phyloP scores from a whole-genome alignment of 2,113 vertebrate genomes.

The Xiphophorus maculatus region DNA sequence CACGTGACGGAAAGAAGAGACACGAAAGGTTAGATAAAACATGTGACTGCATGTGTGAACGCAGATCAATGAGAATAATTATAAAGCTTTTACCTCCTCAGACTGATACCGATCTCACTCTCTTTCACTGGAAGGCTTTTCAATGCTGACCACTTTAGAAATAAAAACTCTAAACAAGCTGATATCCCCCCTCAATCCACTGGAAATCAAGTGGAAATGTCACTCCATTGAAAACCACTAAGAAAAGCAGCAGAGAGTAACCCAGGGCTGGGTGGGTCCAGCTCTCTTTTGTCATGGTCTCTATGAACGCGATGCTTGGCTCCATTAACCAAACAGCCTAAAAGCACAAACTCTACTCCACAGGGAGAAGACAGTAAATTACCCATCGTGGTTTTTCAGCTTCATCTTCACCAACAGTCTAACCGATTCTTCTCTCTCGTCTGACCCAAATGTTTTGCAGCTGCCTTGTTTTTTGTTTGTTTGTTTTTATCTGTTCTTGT shows the following conservation, averaged over 20 bases:
- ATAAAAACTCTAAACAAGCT: slow-evolving; percentile 12
- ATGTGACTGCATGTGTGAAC: slow-evolving; percentile 30
- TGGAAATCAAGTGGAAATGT: slow-evolving; percentile 22
- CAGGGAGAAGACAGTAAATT: slow-evolving; percentile 10
- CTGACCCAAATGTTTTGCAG: slow-evolving; percentile 29
- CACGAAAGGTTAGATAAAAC: slow-evolving; percentile 12
- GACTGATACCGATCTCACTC: neutral
- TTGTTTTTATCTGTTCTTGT: neutral
- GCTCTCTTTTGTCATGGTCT: slow-evolving; percentile 29
- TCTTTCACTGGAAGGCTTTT: slow-evolving; percentile 1
- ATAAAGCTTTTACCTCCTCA: neutral
- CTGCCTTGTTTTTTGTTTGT: neutral
- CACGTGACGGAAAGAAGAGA: neutral
- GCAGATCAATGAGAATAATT: neutral
- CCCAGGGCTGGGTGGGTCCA: slow-evolving; percentile 3
- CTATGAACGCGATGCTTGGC: slow-evolving; percentile 35
- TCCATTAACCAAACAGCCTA: slow-evolving; percentile 48
- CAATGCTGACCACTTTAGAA: neutral
- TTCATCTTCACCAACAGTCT: slow-evolving; percentile 15
- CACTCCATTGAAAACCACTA: slow-evolving; percentile 11
- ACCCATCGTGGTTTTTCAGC: slow-evolving; percentile 5
- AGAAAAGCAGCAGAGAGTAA: slow-evolving; percentile 14
- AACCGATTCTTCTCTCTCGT: slow-evolving; percentile 19
- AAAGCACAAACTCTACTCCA: slow-evolving; percentile 13
- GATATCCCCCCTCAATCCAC: slow-evolving; percentile 7